Conservation (phyloP, 1,140 invertebrate species). For the Planococcus citri region DNA sequence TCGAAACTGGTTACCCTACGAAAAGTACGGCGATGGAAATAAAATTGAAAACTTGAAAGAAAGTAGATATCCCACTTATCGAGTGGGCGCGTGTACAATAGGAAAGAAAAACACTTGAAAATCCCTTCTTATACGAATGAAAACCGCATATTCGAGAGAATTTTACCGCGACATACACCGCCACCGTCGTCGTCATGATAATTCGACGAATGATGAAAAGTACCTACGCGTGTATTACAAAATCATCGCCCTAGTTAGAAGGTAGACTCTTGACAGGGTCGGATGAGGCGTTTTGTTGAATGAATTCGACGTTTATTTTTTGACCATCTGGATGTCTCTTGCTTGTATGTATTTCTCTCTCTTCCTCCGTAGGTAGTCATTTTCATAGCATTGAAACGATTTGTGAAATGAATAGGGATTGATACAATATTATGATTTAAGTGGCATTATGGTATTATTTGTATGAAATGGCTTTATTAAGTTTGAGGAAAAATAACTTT, state of each 20-base stretch:
- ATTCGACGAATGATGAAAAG: not conserved
- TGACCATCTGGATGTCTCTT: not conserved
- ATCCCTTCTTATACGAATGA: not conserved
- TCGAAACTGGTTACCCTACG: not conserved
- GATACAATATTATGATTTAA: no score
- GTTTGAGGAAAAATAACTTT: no score
- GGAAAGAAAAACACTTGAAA: not conserved
- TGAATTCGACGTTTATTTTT: not conserved
- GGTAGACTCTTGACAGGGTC: not conserved
- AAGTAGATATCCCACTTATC: not conserved
- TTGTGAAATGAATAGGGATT: no score
- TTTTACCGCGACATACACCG: no score
- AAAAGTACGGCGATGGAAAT: not conserved
- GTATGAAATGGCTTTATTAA: no score
- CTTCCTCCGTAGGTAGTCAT: no score
- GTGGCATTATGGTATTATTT: no score
- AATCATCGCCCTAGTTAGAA: not conserved
- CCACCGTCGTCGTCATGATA: no score
- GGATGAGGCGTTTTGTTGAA: not conserved
- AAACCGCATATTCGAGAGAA: no score
- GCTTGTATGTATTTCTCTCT: no score
- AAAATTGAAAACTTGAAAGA: not conserved
- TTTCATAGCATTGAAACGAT: no score
- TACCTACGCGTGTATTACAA: slow-evolving; percentile 5
- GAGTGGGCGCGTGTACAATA: slow-evolving; percentile 5